phyloP scores from a whole-genome alignment of 2,113 vertebrate species.

The Anolis carolinensis region DNA sequence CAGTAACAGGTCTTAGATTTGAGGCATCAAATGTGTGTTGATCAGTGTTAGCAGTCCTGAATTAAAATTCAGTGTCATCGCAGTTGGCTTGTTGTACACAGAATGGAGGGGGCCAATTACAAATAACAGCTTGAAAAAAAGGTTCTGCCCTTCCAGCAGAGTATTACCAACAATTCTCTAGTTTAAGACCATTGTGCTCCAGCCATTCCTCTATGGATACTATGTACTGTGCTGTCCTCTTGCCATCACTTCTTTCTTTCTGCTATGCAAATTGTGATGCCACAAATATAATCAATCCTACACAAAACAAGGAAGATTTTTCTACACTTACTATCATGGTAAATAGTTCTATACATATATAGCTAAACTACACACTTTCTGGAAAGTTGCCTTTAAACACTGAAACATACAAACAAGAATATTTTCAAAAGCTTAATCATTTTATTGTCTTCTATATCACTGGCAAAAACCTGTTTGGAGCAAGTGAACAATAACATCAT shows the following conservation, averaged over 20 bases:
- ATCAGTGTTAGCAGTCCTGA: no score
- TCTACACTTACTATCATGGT: not conserved
- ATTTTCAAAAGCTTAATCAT: not conserved
- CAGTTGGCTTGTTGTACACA: no score
- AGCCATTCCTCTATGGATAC: not conserved
- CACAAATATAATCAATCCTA: not conserved
- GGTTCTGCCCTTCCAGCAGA: not conserved
- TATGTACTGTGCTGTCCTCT: not conserved
- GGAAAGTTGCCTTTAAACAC: not conserved
- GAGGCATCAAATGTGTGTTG: no score
- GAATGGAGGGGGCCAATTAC: not conserved
- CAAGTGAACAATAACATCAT: not conserved
- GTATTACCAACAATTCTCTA: not conserved
- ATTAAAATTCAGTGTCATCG: no score
- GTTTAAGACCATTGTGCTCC: not conserved
- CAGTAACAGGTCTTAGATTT: no score
- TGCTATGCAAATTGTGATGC: not conserved
- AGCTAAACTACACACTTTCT: not conserved
- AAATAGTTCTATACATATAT: not conserved
- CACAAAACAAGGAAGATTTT: not conserved
- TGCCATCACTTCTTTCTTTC: not conserved
- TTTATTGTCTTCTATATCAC: not conserved
- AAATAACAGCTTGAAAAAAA: not conserved
- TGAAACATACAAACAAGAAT: not conserved
- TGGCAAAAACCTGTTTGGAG: not conserved